Percentiles rank a stretch among this genome's conserved stretches.
Evolutionary conservation across 2,888 invertebrate species (phyloP).

Genomic region (Beris chalybata): DNA sequence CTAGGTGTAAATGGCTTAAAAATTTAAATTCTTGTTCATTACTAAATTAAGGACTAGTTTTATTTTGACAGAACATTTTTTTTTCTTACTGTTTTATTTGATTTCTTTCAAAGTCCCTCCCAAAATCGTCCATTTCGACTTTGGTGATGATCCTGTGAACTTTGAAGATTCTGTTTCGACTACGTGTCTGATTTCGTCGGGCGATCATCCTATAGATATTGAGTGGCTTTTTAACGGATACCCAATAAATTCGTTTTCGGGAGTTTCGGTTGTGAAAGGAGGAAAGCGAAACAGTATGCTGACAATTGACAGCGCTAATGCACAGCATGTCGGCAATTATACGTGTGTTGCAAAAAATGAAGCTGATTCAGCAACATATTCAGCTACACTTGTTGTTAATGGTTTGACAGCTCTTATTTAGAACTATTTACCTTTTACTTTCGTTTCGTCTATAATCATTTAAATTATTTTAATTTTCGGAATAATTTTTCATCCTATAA

Average conservation of each 20-base stretch:
- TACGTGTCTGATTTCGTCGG: slow-evolving; percentile 70
- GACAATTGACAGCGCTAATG: slow-evolving; percentile 69
- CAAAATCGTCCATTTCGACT: slow-evolving; percentile 73
- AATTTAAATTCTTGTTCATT: background rate
- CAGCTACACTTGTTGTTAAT: slow-evolving; percentile 72
- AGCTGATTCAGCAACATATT: slow-evolving; percentile 69
- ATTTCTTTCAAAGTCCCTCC: slow-evolving; percentile 64
- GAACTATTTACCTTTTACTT: slow-evolving; percentile 12
- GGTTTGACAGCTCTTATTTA: slow-evolving; percentile 58
- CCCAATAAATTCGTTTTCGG: slow-evolving; percentile 52
- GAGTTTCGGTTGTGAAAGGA: slow-evolving; percentile 52
- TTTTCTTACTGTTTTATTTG: slow-evolving; percentile 3
- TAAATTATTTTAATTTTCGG: background rate
- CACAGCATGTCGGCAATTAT: slow-evolving; percentile 74
- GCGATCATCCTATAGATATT: slow-evolving; percentile 77
- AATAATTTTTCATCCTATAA: slow-evolving; percentile 45
- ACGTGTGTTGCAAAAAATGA: slow-evolving; percentile 74
- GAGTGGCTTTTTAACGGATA: slow-evolving; percentile 70
- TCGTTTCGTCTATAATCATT: background rate
- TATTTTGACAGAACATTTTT: slow-evolving; percentile 13
- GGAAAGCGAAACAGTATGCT: slow-evolving; percentile 61
- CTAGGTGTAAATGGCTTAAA: slow-evolving; percentile 63
- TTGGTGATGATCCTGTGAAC: slow-evolving; percentile 72
- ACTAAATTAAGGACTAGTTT: slow-evolving; percentile 1
- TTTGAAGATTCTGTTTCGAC: slow-evolving; percentile 66